These are phyloP conservation scores for Timema cristinae DNA, from an alignment of 2,888 invertebrate genomes.

Conservation along the genomic window DNA sequence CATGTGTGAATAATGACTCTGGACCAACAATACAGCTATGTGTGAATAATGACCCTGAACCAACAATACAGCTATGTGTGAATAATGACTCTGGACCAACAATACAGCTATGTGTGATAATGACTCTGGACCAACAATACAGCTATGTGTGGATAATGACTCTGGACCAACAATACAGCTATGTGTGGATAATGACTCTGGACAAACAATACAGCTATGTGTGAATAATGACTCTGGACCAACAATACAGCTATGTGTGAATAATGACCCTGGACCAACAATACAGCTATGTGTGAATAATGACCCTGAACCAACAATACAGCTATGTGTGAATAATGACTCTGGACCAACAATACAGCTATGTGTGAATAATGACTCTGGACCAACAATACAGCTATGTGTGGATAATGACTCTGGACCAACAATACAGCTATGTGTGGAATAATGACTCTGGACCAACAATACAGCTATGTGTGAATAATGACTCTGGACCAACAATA, in stretches of 20 bases:
- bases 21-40: constrained; percentile 17
- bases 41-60: constrained; percentile 47
- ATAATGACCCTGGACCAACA: constrained; percentile 47
- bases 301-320: constrained; percentile 47
- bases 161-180: constrained; percentile 42
- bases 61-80: neutral
- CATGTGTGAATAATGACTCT: constrained; percentile 47
- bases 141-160: constrained; percentile 39
- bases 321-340: constrained; percentile 39
- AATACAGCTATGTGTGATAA: too few species aligned
- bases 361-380: constrained; percentile 47
- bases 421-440: neutral
- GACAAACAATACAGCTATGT: constrained; percentile 13
- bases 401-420: constrained; percentile 47
- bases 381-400: constrained; percentile 13
- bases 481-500: constrained; percentile 47
- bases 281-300: too few species aligned
- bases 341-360: constrained; percentile 42
- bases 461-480: too few species aligned
- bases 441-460: constrained; percentile 47
- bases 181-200: constrained; percentile 47
- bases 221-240: constrained; percentile 47
- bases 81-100: constrained; percentile 47
- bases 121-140: constrained; percentile 47
- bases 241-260: neutral